Conservation (phyloP, 2,888 invertebrate genomes). For the Tethea ocularis region DNA sequence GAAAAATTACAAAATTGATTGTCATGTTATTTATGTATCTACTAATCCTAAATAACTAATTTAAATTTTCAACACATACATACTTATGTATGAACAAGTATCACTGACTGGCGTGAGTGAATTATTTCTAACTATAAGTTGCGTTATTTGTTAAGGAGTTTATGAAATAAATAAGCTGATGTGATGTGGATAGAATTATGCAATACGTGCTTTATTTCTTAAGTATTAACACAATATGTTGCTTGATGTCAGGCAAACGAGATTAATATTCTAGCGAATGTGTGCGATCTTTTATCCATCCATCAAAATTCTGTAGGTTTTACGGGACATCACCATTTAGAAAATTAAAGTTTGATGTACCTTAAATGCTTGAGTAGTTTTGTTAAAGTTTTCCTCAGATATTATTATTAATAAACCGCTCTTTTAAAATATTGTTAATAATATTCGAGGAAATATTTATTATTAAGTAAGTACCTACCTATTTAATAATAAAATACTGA, state of each 20-base stretch:
- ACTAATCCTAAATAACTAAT: too few relatives aligned
- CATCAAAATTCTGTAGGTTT: background rate
- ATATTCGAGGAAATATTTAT: too few relatives aligned
- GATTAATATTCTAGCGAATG: background rate
- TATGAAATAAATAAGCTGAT: conserved; percentile 1
- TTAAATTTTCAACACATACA: background rate
- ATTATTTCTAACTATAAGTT: background rate
- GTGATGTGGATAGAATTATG: conserved; percentile 1
- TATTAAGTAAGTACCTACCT: too few relatives aligned
- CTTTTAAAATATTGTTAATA: too few relatives aligned
- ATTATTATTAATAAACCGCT: too few relatives aligned
- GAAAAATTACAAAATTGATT: too few relatives aligned
- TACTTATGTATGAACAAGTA: background rate
- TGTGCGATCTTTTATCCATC: background rate
- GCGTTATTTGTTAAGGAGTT: conserved; percentile 2
- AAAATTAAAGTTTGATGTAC: too few relatives aligned
- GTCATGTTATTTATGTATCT: too few relatives aligned
- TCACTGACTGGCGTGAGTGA: conserved; percentile 5
- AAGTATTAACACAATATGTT: background rate
- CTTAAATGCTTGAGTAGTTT: too few relatives aligned
- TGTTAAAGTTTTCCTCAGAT: too few relatives aligned
- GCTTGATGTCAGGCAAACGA: background rate
- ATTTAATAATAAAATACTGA: too few relatives aligned
- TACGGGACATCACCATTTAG: too few relatives aligned
- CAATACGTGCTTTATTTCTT: background rate